Base-by-base conservation (phyloP, 2,888 invertebrate species). In the Allophyes oxyacanthae region DNA sequence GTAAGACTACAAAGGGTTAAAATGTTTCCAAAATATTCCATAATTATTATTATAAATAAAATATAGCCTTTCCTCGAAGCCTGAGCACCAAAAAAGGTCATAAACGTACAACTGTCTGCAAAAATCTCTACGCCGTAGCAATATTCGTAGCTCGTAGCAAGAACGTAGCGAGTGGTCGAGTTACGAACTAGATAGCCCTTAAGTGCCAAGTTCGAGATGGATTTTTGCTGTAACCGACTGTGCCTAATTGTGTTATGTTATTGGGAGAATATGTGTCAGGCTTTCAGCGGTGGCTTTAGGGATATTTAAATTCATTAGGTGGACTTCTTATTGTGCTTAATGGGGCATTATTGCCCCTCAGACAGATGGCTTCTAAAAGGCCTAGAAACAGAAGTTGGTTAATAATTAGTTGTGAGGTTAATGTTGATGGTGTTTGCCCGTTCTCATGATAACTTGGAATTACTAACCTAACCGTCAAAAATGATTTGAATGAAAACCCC, bases 141-240 rank as follows among this genome's bases (percentile, higher is more conserved):
- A 8, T 4, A 28, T 26, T 83, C 71, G 34, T 54, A 77, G 40
- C 66, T 83, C 83, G 49, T 26, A 49, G 66, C 63, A 54, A 75
- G 70, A 73, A 73, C 69, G 77, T 75, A 77, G 77, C 77, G 73
- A 75, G 74, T 78, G 75, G 81, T 76, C 82, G 85, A 85, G 83
- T 81, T 81, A 77, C 58, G 83, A 79, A 81, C 91, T 64, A 63
- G 81, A 91, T 89, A 85, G 88, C 93, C 92, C 91, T 92, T 88
- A 92, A 90, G 91, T 85, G 91, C 84, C 88, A 90, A 91, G 87
- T 91, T 89, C 68, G 84, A 90, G 92, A 94, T 94, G 93, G 93
- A 94, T 94, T 94, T 94, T 94, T 94, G 93, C 87, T 94, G 93
- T 94, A 82, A 72, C 82, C 84, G 67, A 77, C 80, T 75, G 72